These are phyloP conservation scores for Gambusia holbrooki DNA, from an alignment of 2,113 vertebrate genomes.

Conservation along the genomic window DNA sequence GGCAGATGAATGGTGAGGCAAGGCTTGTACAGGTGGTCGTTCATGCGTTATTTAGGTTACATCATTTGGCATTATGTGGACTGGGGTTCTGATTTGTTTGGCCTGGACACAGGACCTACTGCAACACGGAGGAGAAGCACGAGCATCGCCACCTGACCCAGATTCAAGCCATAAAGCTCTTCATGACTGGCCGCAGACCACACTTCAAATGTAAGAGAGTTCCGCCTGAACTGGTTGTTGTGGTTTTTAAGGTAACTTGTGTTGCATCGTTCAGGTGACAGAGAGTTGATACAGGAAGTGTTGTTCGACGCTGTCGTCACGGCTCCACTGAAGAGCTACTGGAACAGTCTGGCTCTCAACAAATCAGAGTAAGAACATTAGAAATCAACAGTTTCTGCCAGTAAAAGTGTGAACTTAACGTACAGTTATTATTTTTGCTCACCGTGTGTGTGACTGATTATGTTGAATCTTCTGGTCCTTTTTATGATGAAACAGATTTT, in stretches of 20 bases:
- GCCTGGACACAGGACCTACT: constrained; percentile 88
- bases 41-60: constrained; percentile 73
- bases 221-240: not conserved
- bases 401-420: too few species aligned
- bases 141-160: constrained; percentile 94
- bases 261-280: constrained; percentile 85
- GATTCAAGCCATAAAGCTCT: constrained; percentile 93
- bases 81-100: constrained; percentile 53
- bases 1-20: constrained; percentile 95
- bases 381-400: not conserved
- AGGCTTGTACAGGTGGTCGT: constrained; percentile 55
- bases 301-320: constrained; percentile 97
- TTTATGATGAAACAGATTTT: too few species aligned
- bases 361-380: constrained; percentile 92
- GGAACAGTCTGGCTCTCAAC: constrained; percentile 95
- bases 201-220: constrained; percentile 90
- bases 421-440: too few species aligned
- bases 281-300: constrained; percentile 97
- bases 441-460: too few species aligned
- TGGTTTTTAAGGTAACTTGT: not conserved
- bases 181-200: constrained; percentile 90
- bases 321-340: constrained; percentile 94
- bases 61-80: constrained; percentile 30
- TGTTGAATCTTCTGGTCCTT: too few species aligned
- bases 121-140: constrained; percentile 93